These are phyloP conservation scores for Pyxicephalus adspersus DNA, from an alignment of 2,113 vertebrate genomes.

Conservation along the genomic window DNA sequence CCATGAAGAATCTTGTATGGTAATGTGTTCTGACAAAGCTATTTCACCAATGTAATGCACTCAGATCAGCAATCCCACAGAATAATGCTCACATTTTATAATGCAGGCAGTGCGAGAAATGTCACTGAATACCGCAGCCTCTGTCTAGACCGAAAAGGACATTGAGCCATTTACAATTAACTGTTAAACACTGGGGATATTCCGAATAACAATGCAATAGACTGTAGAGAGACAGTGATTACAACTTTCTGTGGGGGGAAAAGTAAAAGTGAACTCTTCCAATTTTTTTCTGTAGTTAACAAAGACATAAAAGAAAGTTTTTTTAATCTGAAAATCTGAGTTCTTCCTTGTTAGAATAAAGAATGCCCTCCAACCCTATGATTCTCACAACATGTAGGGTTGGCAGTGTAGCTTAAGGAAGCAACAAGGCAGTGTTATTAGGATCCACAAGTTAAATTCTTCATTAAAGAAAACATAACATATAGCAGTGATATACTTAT, in stretches of 20 bases:
- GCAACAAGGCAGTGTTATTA: no score
- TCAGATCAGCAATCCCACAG: neutral
- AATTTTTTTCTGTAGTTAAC: neutral
- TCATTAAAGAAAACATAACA: no score
- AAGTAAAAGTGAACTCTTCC: neutral
- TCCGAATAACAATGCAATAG: conserved; percentile 9
- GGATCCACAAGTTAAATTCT: no score
- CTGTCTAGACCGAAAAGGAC: neutral
- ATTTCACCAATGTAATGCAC: conserved; percentile 24
- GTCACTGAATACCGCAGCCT: neutral
- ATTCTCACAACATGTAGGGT: no score
- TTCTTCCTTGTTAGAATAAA: no score
- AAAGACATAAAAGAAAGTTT: neutral
- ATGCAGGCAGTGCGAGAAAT: conserved; percentile 16
- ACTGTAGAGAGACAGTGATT: conserved; percentile 23
- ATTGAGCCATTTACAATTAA: conserved; percentile 29
- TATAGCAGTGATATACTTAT: no score
- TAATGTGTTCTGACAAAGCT: conserved; percentile 36
- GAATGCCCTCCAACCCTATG: no score
- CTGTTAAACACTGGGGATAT: conserved; percentile 4
- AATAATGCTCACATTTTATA: conserved; percentile 26
- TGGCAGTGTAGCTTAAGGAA: no score
- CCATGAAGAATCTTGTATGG: neutral
- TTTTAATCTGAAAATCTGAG: no score
- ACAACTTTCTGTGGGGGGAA: neutral